Evolutionary conservation across 2,797 vertebrate species (phyloP).

Genomic region (Notolepis coatsorum): DNA sequence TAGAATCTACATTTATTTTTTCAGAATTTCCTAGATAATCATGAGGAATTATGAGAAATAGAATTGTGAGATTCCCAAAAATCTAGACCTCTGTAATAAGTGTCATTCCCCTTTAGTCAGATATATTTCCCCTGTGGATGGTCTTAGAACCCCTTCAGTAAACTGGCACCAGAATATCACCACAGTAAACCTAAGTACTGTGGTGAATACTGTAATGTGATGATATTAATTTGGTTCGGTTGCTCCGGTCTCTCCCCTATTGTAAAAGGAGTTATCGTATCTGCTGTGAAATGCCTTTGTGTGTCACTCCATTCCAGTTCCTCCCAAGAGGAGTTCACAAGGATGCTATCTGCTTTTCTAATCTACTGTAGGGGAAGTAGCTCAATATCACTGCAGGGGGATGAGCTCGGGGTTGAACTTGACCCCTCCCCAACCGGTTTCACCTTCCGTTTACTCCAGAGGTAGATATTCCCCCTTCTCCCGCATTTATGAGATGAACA

Average conservation of each 20-base stretch:
- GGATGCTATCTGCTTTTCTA: conserved; percentile 26
- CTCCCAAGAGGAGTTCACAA: conserved; percentile 20
- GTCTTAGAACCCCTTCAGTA: too few species aligned
- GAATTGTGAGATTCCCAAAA: too few species aligned
- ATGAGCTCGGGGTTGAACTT: conserved; percentile 25
- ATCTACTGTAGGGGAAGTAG: conserved; percentile 23
- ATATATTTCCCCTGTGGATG: too few species aligned
- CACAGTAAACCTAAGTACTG: too few species aligned
- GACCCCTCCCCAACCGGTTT: conserved; percentile 14
- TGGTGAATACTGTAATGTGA: too few species aligned
- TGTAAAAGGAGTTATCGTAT: not conserved
- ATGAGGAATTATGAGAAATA: too few species aligned
- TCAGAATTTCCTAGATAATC: too few species aligned
- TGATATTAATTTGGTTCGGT: not conserved
- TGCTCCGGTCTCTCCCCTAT: not conserved
- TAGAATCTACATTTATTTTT: too few species aligned
- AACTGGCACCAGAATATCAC: too few species aligned
- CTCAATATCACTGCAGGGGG: conserved; percentile 21
- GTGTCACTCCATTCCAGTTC: conserved; percentile 21
- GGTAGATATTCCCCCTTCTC: not conserved
- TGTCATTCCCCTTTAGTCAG: too few species aligned
- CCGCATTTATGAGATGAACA: conserved; percentile 2
- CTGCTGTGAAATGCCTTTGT: conserved; percentile 13
- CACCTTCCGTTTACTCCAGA: conserved; percentile 10
- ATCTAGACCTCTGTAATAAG: too few species aligned